phyloP scores from a whole-genome alignment of 2,113 vertebrate species.

The Hypocryptadius cinnamomeus region DNA sequence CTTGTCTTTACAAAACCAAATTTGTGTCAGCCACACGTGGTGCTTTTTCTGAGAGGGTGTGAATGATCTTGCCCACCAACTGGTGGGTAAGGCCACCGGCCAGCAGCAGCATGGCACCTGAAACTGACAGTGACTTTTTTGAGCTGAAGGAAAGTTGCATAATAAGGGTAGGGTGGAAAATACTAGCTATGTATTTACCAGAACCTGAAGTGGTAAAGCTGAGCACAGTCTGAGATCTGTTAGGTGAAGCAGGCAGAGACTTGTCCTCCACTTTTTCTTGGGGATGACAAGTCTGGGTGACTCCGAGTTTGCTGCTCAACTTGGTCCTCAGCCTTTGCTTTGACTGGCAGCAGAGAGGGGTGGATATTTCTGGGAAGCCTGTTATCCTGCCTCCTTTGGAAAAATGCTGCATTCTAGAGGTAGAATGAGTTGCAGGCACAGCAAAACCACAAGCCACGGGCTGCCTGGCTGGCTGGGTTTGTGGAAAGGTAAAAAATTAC shows the following conservation, averaged over 20 bases:
- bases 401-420: neutral
- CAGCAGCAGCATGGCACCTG: neutral
- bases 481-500: neutral
- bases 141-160: neutral
- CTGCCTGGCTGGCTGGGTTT: neutral
- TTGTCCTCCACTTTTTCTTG: accelerated
- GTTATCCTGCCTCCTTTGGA: neutral
- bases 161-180: neutral
- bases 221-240: neutral
- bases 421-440: neutral
- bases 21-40: neutral
- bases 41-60: neutral
- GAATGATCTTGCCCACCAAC: neutral
- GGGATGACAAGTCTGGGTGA: neutral
- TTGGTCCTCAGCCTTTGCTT: neutral
- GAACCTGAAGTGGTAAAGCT: neutral
- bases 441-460: neutral
- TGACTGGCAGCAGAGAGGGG: neutral
- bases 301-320: neutral
- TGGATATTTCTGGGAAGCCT: neutral
- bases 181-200: neutral
- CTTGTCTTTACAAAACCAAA: neutral
- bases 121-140: neutral
- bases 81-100: neutral
- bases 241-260: neutral